A percentile compares a stretch with the other conserved stretches of the same genome.
Conservation (phyloP, 2,888 invertebrate species). For the Campopleginae sp. region DNA sequence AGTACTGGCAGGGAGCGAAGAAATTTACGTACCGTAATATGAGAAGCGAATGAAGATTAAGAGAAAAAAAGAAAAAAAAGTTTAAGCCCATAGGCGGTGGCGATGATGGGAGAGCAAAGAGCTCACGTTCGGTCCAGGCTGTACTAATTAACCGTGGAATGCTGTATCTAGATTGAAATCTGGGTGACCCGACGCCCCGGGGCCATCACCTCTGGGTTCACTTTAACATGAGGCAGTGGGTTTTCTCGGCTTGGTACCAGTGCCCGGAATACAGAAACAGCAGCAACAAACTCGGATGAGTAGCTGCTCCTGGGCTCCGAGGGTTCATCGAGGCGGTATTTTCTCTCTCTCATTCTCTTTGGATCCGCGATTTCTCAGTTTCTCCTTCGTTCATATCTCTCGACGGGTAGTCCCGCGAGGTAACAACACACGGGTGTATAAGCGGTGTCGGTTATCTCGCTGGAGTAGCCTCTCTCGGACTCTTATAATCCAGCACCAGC, state of each 20-base stretch:
- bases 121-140: slow-evolving; percentile 80
- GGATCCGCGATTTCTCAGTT: slow-evolving; percentile 33
- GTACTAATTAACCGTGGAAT: slow-evolving; percentile 84
- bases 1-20: not conserved
- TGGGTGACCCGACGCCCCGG: slow-evolving; percentile 83
- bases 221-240: slow-evolving; percentile 68
- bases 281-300: slow-evolving; percentile 60
- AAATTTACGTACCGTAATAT: slow-evolving; percentile 37
- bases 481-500: slow-evolving; percentile 26
- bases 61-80: slow-evolving; percentile 37
- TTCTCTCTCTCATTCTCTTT: slow-evolving; percentile 13
- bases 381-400: slow-evolving; percentile 48
- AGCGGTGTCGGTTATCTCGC: slow-evolving; percentile 53
- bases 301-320: slow-evolving; percentile 64
- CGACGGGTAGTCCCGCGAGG: slow-evolving; percentile 62
- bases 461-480: slow-evolving; percentile 11
- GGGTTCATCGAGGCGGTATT: slow-evolving; percentile 51
- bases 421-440: slow-evolving; percentile 53
- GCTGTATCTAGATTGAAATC: slow-evolving; percentile 84
- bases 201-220: slow-evolving; percentile 81
- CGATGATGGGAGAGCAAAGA: slow-evolving; percentile 66
- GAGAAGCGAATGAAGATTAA: slow-evolving; percentile 32
- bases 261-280: slow-evolving; percentile 59
- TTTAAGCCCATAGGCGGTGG: slow-evolving; percentile 34
- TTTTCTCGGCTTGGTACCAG: slow-evolving; percentile 38